Base-by-base conservation (phyloP, 2,888 invertebrate genomes). In the Trypoxylon attenuatum region DNA sequence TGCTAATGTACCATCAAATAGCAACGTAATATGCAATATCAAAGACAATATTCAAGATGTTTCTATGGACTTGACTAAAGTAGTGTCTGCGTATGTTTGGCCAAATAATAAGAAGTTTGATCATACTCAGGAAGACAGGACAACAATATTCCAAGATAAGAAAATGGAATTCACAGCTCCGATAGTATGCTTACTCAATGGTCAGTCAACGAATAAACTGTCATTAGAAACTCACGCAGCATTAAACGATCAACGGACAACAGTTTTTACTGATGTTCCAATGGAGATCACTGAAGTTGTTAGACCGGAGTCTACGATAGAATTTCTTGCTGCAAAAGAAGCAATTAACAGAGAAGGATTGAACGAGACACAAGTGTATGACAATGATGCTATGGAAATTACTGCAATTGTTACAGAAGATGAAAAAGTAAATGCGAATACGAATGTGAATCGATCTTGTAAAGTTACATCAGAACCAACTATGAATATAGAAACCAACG, bases 221-320 rank as follows among this genome's bases (percentile, higher is more conserved):
- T 6, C 33, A 1, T 2, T 19, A 5, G 10, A 55, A 33, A 13
- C 13, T 13, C 33, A 13, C 33, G 13, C 4, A 13, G 33, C 5
- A 13, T 13, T 13, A 1, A 33, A 33, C 13, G 10, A 13, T 13
- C 19, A 61, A 18, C 41, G 10, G 38, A 57, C 59, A 39, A 16
- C 49, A 50, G 25, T 33, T 5, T 29, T 67, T 55, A 43, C 66
- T 39, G 39, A 70, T 54, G 18, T 23, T 15, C 63, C 69, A 27
- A 73, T 77, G 69, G 57, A 77, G 52, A 39, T 73, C 2, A 75
- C 77, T 42, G 4, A 29, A 18, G 53, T 58, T 13, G 41, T 70
- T 15, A 47, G 33, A 4, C 13, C 10, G 33, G 5, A 13, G 33
- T 33, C 33, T 10, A 10, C n/a, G n/a, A 33, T 33, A 33, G 8